These are phyloP conservation scores for Turnix velox DNA, from an alignment of 2,113 vertebrate species.

Conservation along the genomic window DNA sequence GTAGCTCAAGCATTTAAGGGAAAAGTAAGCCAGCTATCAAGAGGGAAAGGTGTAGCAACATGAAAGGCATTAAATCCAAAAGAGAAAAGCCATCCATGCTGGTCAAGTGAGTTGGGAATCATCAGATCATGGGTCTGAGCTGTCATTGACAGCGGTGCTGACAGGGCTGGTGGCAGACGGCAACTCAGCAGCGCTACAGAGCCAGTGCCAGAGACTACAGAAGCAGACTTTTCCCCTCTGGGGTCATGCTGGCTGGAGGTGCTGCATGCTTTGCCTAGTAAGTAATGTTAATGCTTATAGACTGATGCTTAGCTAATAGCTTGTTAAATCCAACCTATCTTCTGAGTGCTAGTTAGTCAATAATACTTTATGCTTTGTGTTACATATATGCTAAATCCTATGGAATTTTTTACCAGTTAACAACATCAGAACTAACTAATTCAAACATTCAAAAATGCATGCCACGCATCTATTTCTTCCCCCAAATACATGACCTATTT, in stretches of 20 bases:
- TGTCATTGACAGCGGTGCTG: not conserved
- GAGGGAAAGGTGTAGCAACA: not conserved
- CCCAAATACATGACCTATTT: not conserved
- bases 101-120: not conserved
- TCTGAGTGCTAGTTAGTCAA: not conserved
- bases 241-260: not conserved
- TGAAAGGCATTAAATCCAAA: not conserved
- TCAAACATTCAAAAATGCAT: not conserved
- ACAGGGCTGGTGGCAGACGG: slow-evolving; percentile 19
- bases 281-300: not conserved
- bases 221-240: not conserved
- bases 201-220: not conserved
- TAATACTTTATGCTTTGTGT: not conserved
- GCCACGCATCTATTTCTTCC: not conserved
- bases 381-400: too few species aligned
- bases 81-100: not conserved
- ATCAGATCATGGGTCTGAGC: rapidly evolving
- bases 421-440: not conserved
- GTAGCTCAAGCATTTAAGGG: not conserved
- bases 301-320: not conserved
- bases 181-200: not conserved
- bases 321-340: not conserved
- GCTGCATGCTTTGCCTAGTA: rapidly evolving
- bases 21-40: not conserved
- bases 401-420: not conserved